These are phyloP conservation scores for Chrysopa pallens DNA, from an alignment of 1,140 invertebrate genomes.

Conservation along the genomic window DNA sequence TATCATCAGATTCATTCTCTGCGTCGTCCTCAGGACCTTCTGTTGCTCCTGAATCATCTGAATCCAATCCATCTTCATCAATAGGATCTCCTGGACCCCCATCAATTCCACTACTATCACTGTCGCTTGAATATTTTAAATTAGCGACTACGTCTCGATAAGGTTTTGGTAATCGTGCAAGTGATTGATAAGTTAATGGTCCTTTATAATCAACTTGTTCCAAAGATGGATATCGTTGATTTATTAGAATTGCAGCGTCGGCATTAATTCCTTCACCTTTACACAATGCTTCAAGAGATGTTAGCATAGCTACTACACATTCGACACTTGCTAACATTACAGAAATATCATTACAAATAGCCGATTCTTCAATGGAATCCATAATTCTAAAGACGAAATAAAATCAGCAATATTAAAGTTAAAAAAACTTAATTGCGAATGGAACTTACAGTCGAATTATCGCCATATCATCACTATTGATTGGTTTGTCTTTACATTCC, in stretches of 20 bases:
- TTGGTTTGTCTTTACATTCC: conserved; percentile 56
- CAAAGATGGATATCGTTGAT: conserved; percentile 49
- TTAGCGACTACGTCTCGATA: conserved; percentile 40
- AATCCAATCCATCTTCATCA: conserved; percentile 31
- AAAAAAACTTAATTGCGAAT: conserved; percentile 6
- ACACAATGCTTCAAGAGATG: conserved; percentile 64
- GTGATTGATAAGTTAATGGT: conserved; percentile 66
- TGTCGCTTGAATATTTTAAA: conserved; percentile 24
- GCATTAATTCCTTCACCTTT: conserved; percentile 44
- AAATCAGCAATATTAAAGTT: conserved; percentile 4
- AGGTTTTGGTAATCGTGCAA: conserved; percentile 58
- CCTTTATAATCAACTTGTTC: conserved; percentile 69
- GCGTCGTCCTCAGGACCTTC: conserved; percentile 45
- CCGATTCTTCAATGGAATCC: conserved; percentile 75
- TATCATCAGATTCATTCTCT: conserved; percentile 29
- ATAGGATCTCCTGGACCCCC: conserved; percentile 32
- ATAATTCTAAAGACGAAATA: conserved; percentile 46
- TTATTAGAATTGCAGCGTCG: conserved; percentile 39
- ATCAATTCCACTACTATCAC: conserved; percentile 28
- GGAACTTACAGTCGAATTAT: conserved; percentile 66
- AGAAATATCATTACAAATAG: conserved; percentile 43
- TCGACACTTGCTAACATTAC: conserved; percentile 62
- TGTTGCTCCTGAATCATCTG: conserved; percentile 48
- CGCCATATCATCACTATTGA: conserved; percentile 75
- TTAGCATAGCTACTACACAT: conserved; percentile 67